Base-by-base conservation (phyloP, 2,888 invertebrate genomes). In the Galeruca laticollis region DNA sequence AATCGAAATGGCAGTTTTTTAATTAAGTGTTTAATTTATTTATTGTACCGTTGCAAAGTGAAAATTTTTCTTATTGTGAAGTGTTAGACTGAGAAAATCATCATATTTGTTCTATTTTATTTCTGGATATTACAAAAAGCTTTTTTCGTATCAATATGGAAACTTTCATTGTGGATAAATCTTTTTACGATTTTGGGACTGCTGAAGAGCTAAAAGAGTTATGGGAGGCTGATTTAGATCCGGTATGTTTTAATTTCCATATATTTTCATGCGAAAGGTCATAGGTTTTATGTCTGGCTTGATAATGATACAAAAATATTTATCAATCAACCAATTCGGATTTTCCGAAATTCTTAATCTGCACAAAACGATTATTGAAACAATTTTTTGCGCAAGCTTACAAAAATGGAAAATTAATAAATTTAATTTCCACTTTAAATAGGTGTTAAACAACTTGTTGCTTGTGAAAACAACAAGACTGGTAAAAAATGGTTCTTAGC, bases 151-250 rank as follows among this genome's bases (percentile, higher is more conserved):
- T 60, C 67, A 68, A 66, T 70, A 92, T 92, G 92, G 92, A 92
- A 87, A 88, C 89, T 80, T 93, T 92, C 87, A 80, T 81, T 51
- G 82, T 84, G 79, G 83, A 84, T 79, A 84, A 83, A 74, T 82
- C 82, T 31, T 83, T 83, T 74, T 93, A 92, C 87, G 93, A 93
- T 86, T 90, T 91, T 84, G 90, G 89, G 81, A 78, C 81, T 13
- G 88, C 89, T 73, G 91, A 92, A 79, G 91, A 91, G 86, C 88
- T 93, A 82, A 92, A 91, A 88, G 93, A 93, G 86, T 88, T 94
- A 82, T 94, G 93, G 93, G 77, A 78, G 85, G 90, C 92, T 80
- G 93, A 93, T 87, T 88, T 94, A 84, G 93, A 93, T 88, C 91
- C 93, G 91, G 93, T 93, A 86, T 92, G 93, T 72, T 35, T 31